Evolutionary conservation across 2,113 vertebrate species (phyloP), one percentile per base, ranked within the genome.

Genomic region (Melospiza georgiana): DNA sequence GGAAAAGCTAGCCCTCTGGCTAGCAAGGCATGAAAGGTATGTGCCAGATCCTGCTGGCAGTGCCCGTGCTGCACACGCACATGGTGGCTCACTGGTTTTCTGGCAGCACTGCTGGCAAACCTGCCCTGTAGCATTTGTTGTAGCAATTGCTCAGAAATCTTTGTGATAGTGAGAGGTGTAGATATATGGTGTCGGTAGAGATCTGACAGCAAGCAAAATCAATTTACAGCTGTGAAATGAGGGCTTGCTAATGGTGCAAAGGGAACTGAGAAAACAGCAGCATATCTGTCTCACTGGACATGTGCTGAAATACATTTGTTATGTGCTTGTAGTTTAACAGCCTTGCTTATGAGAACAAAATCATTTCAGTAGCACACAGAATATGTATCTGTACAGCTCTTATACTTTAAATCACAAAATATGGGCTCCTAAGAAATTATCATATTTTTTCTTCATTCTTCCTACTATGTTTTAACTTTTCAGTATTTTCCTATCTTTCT

Each of bases 111-210:
- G 44, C 54, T 80, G 73, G 30, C 54, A 61, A 69, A 13, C 12
- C 68, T 41, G 16, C 24, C 33, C 13, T 1, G 1, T 16, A 35
- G 31, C 24, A 25, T 66, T 95, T 92, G 23, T 68, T 66, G 48
- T 54, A 44, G 27, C 24, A 55, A 5, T 67, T 55, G 52, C 57
- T 63, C 12, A 22, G 69, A 87, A 63, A 33, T 51, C 69, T 72
- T 30, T 67, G 44, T 71, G 35, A 6, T 43, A 33, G 12, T 31
- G 33, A 43, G 65, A 80, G 61, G 41, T 35, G 48, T 48, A 48
- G 14, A 18, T 69, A 17, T 43, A 19, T 14, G 1, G 0, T 25
- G 16, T 54, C 0, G 0, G 13, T 68, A 24, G 48, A 84, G 48
- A 43, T 22, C 6, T 3, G 14, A 28, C 43, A 78, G 51, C 27